Evolutionary conservation across 2,113 vertebrate genomes (phyloP), one percentile per base, ranked within the genome.

Genomic region (Microcebus lehilahytsara): DNA sequence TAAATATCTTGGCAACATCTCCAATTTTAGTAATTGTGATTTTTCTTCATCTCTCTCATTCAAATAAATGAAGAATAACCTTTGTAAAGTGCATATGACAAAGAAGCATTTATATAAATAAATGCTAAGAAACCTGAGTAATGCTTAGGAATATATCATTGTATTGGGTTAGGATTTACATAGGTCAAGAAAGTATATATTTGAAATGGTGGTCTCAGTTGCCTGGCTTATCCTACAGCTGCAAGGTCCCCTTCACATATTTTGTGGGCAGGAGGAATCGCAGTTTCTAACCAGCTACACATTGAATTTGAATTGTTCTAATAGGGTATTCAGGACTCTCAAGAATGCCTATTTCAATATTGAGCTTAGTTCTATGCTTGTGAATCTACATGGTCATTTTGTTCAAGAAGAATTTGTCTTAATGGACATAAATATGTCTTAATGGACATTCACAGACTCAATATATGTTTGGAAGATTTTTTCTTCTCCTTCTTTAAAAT

Each of bases 231-330:
- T 83, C 8, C 4, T 42, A 3, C 8, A 51, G 64, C 19, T 40
- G 1, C 0, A 19, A 20, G 5, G 0, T 1, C 91, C 30, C 8
- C 42, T 46, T 5, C 17, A 7, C 32, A 20, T 13, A 51, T 49
- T 32, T 64, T 40, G 3, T 12, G 46, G 46, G 19, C 25, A 77
- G 37, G 3, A 27, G 11, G 12, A 81, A n/a, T 34, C 12, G 1
- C 11, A 53, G 11, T 60, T 87, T 88, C n/a, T 30, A 72, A 64
- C 27, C n/a, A 23, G 0, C 27, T 3, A 53, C 12, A 16, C 64
- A 2, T 14, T 56, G 53, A 56, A 56, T 56, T 9, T 53, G 25
- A 37, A 12, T 4, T 37, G 4, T 32, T 56, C 62, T 34, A 77
- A 34, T 13, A 20, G 27, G 25, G 3, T 32, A 8, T 34, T 7